Evolutionary conservation across 1,140 invertebrate species (phyloP), one percentile per base, ranked within the genome.

Genomic region (Drosophila nasuta): DNA sequence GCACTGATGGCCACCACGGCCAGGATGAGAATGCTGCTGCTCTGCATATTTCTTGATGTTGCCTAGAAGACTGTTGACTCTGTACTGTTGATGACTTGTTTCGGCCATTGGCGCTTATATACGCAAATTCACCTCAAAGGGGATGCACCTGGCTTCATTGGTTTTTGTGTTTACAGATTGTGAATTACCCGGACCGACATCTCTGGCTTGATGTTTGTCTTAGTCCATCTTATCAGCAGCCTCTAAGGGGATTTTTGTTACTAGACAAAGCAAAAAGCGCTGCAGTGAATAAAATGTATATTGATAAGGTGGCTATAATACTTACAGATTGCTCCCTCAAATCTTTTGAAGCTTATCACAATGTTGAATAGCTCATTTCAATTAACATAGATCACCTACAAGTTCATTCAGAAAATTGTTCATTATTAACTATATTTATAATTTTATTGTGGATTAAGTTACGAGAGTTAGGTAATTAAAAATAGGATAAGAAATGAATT

Each of bases 151-250:
- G 15, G 30, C 7, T 11, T 5, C 3, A 7, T 1, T 1, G 28
- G 2, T 17, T 7, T 35, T 58, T 54, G 11, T 11, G 5, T 54
- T 54, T 15, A 20, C 20, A 10, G 49, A 60, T 48, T 68, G 81
- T 81, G 77, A 64, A 56, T 85, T 30, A 74, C 83, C 63, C 60
- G 51, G 13, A 20, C 58, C 35, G 49, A 48, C 76, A 74, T 86
- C 56, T 54, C 2, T 5, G 28, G 43, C 28, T 60, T 11, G 3
- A 33, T 51, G 30, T 25, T 52, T 60, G 52, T 43, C 65, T 88
- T 79, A 88, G 52, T n/a, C 41, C 52, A 41, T 30, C 65, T 88
- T 82, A 88, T 82, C 83, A 68, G 58, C 35, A 45, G 28, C 13
- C 8, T 54, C 51, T 17, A 13, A 8, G 51, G 51, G 51, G 51